Evolutionary conservation across 2,888 invertebrate species (phyloP).

Genomic region (Oligia strigilis): DNA sequence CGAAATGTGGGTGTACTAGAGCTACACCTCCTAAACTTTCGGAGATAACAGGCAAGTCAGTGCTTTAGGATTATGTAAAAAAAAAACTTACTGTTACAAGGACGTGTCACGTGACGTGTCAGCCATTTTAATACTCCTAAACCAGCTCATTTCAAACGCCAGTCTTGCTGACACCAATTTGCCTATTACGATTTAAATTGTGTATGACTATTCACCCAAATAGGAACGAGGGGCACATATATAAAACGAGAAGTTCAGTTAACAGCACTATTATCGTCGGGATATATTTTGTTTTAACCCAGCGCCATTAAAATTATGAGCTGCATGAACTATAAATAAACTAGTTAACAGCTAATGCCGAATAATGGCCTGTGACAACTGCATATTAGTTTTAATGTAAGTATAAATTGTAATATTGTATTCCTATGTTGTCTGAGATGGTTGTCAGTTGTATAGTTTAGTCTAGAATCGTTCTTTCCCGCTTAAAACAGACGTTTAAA

Average conservation of each 20-base stretch:
- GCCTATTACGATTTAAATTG: constrained; percentile 26
- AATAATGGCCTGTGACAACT: constrained; percentile 59
- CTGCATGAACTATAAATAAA: constrained; percentile 60
- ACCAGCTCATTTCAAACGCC: neutral
- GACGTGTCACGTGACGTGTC: neutral
- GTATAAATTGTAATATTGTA: constrained; percentile 38
- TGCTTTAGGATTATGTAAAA: neutral
- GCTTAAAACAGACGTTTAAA: too few species aligned
- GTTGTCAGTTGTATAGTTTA: neutral
- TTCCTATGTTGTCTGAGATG: constrained; percentile 2
- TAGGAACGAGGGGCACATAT: constrained; percentile 45
- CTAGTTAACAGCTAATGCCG: constrained; percentile 57
- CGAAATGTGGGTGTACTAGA: neutral
- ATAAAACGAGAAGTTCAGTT: constrained; percentile 48
- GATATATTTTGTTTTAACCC: constrained; percentile 62
- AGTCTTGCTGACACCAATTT: constrained; percentile 29
- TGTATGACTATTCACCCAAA: constrained; percentile 41
- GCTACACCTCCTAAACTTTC: neutral
- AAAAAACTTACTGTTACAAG: neutral
- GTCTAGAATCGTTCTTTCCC: neutral
- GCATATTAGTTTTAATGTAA: constrained; percentile 54
- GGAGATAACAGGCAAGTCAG: neutral
- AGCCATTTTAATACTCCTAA: neutral
- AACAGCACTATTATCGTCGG: constrained; percentile 49
- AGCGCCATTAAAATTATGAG: constrained; percentile 58